A percentile compares a stretch with the other conserved stretches of the same genome.
Evolutionary conservation across 1,140 invertebrate genomes (phyloP).

Genomic region (Arion vulgaris): DNA sequence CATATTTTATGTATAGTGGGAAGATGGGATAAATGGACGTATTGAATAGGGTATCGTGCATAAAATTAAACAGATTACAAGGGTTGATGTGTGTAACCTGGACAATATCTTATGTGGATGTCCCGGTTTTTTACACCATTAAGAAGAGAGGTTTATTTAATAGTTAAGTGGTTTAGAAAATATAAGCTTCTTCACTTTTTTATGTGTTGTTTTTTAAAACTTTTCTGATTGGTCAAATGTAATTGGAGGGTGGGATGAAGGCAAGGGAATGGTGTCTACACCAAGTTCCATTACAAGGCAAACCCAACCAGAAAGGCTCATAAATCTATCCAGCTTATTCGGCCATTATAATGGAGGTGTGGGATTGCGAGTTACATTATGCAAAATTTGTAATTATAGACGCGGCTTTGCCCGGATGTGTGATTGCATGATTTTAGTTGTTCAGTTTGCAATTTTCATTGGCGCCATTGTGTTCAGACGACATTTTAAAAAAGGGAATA

Average conservation of each 20-base stretch:
- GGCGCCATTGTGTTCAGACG: background rate
- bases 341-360: background rate
- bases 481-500: background rate
- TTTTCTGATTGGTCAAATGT: background rate
- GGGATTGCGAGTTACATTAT: background rate
- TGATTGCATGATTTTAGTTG: conserved; percentile 8
- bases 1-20: too few relatives aligned
- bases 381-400: conserved; percentile 22
- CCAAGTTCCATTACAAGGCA: background rate
- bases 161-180: too few relatives aligned
- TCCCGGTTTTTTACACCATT: too few relatives aligned
- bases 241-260: background rate
- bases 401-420: background rate
- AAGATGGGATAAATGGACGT: too few relatives aligned
- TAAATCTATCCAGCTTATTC: conserved; percentile 10
- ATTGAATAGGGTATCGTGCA: too few relatives aligned
- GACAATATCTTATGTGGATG: too few relatives aligned
- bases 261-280: background rate
- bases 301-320: background rate
- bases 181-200: too few relatives aligned
- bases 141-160: too few relatives aligned
- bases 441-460: conserved; percentile 3
- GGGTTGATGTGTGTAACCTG: too few relatives aligned
- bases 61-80: too few relatives aligned
- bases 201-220: too few relatives aligned